Evolutionary conservation across 2,113 vertebrate genomes (phyloP).

Genomic region (Pedionomus torquatus): DNA sequence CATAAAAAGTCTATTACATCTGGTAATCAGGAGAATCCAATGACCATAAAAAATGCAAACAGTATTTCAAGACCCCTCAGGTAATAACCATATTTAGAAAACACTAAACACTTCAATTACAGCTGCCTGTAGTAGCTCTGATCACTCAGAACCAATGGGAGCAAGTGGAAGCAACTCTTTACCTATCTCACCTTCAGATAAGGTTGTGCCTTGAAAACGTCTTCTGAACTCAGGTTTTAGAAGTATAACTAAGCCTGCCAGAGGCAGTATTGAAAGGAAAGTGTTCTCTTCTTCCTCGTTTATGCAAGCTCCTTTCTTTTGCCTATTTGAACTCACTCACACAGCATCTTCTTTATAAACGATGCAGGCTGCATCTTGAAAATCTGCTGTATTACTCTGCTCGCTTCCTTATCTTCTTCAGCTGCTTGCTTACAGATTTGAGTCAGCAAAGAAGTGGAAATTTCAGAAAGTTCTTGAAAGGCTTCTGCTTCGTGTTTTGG

Average conservation of each 20-base stretch:
- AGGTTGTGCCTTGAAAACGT: not conserved
- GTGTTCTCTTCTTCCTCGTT: not conserved
- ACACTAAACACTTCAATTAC: slow-evolving; percentile 64
- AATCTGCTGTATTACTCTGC: not conserved
- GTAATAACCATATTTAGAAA: slow-evolving; percentile 66
- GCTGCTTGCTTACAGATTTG: not conserved
- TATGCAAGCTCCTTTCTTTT: not conserved
- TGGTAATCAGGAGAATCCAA: slow-evolving; percentile 26
- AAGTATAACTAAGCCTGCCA: not conserved
- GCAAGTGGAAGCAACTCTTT: not conserved
- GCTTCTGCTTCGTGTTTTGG: not conserved
- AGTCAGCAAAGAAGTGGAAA: not conserved
- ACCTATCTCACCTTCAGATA: not conserved
- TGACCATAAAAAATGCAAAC: slow-evolving; percentile 66
- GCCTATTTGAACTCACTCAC: not conserved
- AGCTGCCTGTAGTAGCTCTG: slow-evolving; percentile 24
- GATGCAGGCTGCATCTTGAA: not conserved
- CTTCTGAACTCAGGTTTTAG: not conserved
- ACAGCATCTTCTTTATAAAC: not conserved
- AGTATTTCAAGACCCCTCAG: slow-evolving; percentile 63
- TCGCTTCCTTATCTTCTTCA: not conserved
- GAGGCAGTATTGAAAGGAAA: not conserved
- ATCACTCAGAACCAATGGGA: not conserved
- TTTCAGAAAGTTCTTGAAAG: not conserved
- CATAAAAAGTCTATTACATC: slow-evolving; percentile 63